These are phyloP conservation scores for Phylloscopus trochilus DNA, from an alignment of 2,113 vertebrate species.

Conservation along the genomic window DNA sequence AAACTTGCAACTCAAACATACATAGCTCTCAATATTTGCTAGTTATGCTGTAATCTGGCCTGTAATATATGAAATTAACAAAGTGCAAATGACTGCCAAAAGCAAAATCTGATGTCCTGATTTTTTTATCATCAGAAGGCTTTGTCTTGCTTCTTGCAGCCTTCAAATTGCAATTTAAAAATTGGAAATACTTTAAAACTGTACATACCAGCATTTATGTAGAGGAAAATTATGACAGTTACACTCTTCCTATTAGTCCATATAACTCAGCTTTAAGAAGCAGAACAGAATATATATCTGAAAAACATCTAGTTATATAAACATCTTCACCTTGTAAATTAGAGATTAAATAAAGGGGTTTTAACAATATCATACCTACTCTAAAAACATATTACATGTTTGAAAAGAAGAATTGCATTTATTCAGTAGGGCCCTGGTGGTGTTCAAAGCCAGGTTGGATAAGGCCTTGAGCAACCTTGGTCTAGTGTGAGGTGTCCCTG, in stretches of 20 bases:
- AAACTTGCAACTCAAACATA: not conserved
- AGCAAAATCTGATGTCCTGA: not conserved
- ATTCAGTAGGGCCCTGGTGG: not conserved
- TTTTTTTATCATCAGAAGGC: not conserved
- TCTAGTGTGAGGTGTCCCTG: not conserved
- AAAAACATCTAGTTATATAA: conserved; percentile 43
- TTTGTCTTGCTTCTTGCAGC: not conserved
- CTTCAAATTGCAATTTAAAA: conserved; percentile 1
- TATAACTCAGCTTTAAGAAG: conserved; percentile 26
- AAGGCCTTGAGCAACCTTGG: not conserved
- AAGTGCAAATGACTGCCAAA: conserved; percentile 46
- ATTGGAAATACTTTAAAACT: not conserved
- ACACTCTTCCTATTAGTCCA: not conserved
- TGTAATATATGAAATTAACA: not conserved
- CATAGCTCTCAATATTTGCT: not conserved
- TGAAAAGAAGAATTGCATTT: not conserved
- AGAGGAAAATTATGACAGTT: conserved; percentile 12
- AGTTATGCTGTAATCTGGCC: not conserved
- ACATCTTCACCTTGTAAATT: conserved; percentile 45
- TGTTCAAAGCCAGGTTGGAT: not conserved
- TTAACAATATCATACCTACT: conserved; percentile 7
- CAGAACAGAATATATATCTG: conserved; percentile 39
- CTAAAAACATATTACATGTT: not conserved
- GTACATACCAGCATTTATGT: conserved; percentile 6
- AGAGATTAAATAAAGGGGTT: conserved; percentile 53